Evolutionary conservation across 2,113 vertebrate genomes (phyloP).

Genomic region (Arvicanthis niloticus): DNA sequence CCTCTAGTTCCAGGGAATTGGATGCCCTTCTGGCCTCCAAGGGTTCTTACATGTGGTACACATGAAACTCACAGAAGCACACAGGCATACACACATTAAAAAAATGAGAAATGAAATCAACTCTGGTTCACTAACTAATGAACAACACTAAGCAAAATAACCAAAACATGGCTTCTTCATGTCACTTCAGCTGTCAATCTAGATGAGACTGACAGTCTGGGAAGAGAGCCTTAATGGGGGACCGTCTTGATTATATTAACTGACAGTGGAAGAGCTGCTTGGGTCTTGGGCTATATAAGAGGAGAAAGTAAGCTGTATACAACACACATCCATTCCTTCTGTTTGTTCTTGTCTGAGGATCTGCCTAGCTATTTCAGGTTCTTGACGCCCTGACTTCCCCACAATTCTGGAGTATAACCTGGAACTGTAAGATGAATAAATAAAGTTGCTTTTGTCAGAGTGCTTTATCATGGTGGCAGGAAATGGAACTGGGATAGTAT

Average conservation of each 20-base stretch:
- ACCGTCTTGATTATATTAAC: neutral
- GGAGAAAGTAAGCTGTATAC: neutral
- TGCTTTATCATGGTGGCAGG: neutral
- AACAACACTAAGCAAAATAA: neutral
- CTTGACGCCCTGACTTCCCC: neutral
- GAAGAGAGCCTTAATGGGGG: neutral
- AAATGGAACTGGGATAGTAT: neutral
- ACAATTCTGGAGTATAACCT: neutral
- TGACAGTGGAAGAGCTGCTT: neutral
- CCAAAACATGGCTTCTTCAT: neutral
- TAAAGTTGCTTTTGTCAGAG: neutral
- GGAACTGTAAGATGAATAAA: neutral
- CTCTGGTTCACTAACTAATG: neutral
- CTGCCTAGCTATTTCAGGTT: neutral
- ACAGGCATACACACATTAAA: neutral
- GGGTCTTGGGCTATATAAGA: neutral
- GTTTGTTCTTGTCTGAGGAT: neutral
- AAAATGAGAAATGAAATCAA: neutral
- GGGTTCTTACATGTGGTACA: neutral
- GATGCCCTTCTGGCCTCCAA: neutral
- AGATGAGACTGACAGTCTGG: neutral
- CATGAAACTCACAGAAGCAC: neutral
- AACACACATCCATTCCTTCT: neutral
- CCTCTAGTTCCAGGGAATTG: neutral
- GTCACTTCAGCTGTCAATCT: neutral